Evolutionary conservation across 1,140 invertebrate genomes (phyloP).

Genomic region (Drosophila lacteicornis): DNA sequence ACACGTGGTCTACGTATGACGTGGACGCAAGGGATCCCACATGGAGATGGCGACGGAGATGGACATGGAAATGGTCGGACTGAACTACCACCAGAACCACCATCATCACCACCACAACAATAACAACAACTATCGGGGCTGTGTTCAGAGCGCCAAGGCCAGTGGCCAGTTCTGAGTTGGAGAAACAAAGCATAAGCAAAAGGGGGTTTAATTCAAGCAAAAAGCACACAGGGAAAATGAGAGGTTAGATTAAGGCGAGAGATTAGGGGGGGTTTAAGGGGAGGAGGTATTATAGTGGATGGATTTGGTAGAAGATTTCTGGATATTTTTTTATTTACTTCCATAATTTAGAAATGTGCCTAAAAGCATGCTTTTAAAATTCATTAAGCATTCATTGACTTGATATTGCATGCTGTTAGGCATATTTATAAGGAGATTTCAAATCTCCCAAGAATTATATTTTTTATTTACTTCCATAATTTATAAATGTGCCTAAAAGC

Average conservation of each 20-base stretch:
- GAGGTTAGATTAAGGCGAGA: constrained; percentile 34
- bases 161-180: constrained; percentile 57
- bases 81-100: constrained; percentile 47
- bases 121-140: constrained; percentile 74
- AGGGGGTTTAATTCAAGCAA: constrained; percentile 33
- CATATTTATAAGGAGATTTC: background rate
- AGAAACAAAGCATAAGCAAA: background rate
- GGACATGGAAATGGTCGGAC: constrained; percentile 57
- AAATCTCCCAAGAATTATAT: background rate
- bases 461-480: no score
- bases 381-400: no score
- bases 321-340: no score
- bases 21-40: constrained; percentile 57
- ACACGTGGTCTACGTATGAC: constrained; percentile 85
- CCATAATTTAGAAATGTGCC: no score
- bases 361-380: no score
- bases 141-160: constrained; percentile 64
- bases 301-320: constrained; percentile 3
- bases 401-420: no score
- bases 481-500: no score
- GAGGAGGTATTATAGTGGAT: background rate
- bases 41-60: constrained; percentile 18
- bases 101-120: constrained; percentile 24
- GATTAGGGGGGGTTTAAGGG: background rate
- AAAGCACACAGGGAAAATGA: constrained; percentile 49